Conservation (phyloP, 2,113 vertebrate genomes). For the Triplophysa dalaica region DNA sequence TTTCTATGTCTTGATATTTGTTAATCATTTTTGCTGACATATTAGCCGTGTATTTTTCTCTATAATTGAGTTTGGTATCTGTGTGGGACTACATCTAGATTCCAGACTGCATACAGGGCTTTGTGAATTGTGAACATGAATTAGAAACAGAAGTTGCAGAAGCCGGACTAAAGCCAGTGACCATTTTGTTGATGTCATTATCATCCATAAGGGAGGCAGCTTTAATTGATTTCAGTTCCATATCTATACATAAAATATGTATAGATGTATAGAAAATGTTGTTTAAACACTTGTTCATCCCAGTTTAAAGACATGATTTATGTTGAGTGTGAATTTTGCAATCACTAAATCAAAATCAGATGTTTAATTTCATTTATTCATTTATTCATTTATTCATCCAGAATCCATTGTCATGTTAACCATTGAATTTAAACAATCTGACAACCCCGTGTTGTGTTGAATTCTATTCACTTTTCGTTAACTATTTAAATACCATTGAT, state of each 20-base stretch:
- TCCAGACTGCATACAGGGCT: conserved; percentile 21
- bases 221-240: not conserved
- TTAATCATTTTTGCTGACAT: conserved; percentile 58
- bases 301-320: not conserved
- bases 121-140: not conserved
- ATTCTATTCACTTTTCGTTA: no score
- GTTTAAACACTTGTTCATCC: not conserved
- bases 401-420: no score
- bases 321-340: not conserved
- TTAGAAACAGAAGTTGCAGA: conserved; percentile 30
- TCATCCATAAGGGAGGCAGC: not conserved
- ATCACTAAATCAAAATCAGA: not conserved
- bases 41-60: conserved; percentile 62
- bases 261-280: not conserved
- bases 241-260: not conserved
- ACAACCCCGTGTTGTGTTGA: no score
- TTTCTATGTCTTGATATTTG: not conserved
- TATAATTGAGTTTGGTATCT: conserved; percentile 58
- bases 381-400: no score
- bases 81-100: conserved; percentile 65
- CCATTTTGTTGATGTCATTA: not conserved
- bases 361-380: not conserved
- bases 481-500: no score
- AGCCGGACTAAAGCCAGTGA: not conserved
- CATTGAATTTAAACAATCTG: no score